phyloP scores from a whole-genome alignment of 2,888 invertebrate genomes.

The Mellilla xanthometata region DNA sequence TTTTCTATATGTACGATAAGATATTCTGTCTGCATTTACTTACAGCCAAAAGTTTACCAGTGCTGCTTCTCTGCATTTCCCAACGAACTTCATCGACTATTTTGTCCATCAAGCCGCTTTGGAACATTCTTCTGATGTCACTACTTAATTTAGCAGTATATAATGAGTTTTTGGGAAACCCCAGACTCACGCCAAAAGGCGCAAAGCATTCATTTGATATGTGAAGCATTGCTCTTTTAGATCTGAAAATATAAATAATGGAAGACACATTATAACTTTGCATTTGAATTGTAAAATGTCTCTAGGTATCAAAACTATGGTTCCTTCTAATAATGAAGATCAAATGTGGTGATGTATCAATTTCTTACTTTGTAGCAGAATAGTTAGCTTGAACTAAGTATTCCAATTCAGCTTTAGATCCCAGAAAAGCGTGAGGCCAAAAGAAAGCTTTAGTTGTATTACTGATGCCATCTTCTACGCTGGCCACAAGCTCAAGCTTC shows the following conservation, averaged over 20 bases:
- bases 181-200: conserved; percentile 86
- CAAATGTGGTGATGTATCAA: too few relatives aligned
- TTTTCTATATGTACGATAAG: too few relatives aligned
- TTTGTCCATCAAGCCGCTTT: conserved; percentile 87
- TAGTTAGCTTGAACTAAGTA: conserved; percentile 89
- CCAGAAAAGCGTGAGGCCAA: conserved; percentile 90
- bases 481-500: conserved; percentile 86
- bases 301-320: too few relatives aligned
- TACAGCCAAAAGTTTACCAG: conserved; percentile 86
- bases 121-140: conserved; percentile 84
- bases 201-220: conserved; percentile 89
- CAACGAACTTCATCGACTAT: conserved; percentile 87
- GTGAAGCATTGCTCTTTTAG: conserved; percentile 86
- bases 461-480: conserved; percentile 85
- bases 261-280: too few relatives aligned
- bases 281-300: too few relatives aligned
- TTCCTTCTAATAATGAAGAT: too few relatives aligned
- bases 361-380: conserved; percentile 70
- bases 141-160: conserved; percentile 84
- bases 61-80: conserved; percentile 85
- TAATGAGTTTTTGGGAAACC: conserved; percentile 85
- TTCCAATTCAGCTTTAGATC: conserved; percentile 87
- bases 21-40: too few relatives aligned
- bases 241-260: too few relatives aligned
- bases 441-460: conserved; percentile 90